phyloP scores from a whole-genome alignment of 1,140 invertebrate species.

The Harlomillsia oculata region DNA sequence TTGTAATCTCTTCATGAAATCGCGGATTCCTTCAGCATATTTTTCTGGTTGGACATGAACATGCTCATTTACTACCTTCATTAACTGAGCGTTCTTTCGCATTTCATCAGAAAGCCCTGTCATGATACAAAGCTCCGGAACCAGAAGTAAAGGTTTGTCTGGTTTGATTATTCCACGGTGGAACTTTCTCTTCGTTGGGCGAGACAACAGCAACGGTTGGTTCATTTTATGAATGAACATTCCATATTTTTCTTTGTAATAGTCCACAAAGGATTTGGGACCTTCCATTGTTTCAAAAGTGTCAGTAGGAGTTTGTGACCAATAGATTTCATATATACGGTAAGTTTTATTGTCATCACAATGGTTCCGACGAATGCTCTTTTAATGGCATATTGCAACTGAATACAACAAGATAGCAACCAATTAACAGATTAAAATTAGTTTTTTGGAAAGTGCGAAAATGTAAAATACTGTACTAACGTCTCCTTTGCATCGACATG shows the following conservation, averaged over 20 bases:
- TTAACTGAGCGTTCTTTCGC: constrained; percentile 37
- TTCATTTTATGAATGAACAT: constrained; percentile 52
- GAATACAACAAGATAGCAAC: too few species aligned
- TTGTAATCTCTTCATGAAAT: constrained; percentile 36
- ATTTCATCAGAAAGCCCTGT: constrained; percentile 36
- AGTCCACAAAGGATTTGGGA: constrained; percentile 59
- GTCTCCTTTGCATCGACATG: not conserved
- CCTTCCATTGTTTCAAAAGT: constrained; percentile 56
- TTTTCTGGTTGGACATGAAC: constrained; percentile 42
- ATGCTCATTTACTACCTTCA: constrained; percentile 38
- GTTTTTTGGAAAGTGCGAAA: too few species aligned
- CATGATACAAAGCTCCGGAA: constrained; percentile 34
- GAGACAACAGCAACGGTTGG: constrained; percentile 31
- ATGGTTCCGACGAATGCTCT: constrained; percentile 46
- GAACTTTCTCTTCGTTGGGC: constrained; percentile 24
- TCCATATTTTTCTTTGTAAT: constrained; percentile 62
- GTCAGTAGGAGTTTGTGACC: constrained; percentile 53
- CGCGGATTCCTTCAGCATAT: constrained; percentile 31
- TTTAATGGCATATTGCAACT: constrained; percentile 40
- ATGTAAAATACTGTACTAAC: too few species aligned
- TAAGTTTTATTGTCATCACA: constrained; percentile 60
- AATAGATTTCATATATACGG: constrained; percentile 72
- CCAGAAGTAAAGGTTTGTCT: constrained; percentile 22
- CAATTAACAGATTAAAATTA: too few species aligned
- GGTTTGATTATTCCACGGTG: constrained; percentile 28